Evolutionary conservation across 2,888 invertebrate species (phyloP), one percentile per base, ranked within the genome.

Genomic region (Dione juno): DNA sequence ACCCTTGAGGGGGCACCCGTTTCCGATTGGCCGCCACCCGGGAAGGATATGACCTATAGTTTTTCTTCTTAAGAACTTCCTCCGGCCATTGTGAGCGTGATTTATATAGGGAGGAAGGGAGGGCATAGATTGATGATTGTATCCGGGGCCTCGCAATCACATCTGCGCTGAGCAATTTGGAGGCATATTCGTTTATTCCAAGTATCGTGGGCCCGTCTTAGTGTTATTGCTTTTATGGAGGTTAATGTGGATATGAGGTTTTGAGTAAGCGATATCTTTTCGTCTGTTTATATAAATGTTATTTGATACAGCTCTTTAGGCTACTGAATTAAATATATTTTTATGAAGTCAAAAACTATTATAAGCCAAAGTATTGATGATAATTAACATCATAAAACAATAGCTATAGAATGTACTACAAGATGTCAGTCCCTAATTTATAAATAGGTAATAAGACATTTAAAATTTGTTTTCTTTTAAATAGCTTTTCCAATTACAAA

Each of bases 1-100:
- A 88, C 88, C 87, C 88, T 86, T 86, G 78, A 76, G 79, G 77
- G 77, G 78, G 81, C 75, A 79, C 84, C 79, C 81, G 87, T 86
- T 88, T 93, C 92, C 92, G 92, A 93, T 93, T 93, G 92, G 92
- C 88, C 88, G 87, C 81, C 86, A 82, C 87, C 86, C 89, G 87
- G 92, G 93, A 93, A 92, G 93, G 93, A 93, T 92, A 91, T 92
- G 92, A 92, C 92, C 93, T 93, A 92, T 93, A 93, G 93, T 93
- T 93, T 93, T 92, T 93, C 92, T 93, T 92, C 92, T 92, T 92
- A 92, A 92, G 93, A 90, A 92, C 92, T 92, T 92, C 93, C 92
- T 87, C 77, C 87, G 89, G 85, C 87, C 88, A 92, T 92, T 93
- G 92, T 93, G 84, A 85, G 88, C 89, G 89, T 92, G 92, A 92